Evolutionary conservation across 2,113 vertebrate species (phyloP).

Genomic region (Ginglymostoma cirratum): DNA sequence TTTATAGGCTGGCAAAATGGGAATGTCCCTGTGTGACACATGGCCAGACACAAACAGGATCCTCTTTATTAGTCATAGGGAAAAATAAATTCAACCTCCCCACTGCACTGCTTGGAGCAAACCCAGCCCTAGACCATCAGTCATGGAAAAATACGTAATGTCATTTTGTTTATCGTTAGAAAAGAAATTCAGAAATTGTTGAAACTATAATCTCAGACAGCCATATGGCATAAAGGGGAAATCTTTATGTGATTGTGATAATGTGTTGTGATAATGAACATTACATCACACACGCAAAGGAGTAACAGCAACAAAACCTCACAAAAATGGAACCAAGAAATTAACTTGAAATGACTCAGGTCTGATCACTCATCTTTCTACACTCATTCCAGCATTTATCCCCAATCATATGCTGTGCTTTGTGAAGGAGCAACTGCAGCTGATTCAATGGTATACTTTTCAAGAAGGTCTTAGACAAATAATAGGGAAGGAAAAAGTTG

Average conservation of each 20-base stretch:
- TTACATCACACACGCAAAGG: background rate
- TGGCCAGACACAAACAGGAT: background rate
- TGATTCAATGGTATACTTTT: background rate
- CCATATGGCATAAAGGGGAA: background rate
- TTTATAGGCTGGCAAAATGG: background rate
- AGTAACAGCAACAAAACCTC: background rate
- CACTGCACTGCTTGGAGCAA: background rate
- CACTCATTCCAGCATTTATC: too few species aligned
- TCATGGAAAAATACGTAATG: background rate
- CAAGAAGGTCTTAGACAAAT: background rate
- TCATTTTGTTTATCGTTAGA: background rate
- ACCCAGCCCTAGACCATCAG: background rate
- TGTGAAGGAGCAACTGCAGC: background rate
- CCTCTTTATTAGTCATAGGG: background rate
- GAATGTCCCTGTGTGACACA: background rate
- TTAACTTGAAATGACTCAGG: background rate
- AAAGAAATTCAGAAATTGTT: background rate
- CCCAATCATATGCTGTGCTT: background rate
- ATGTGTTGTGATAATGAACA: background rate
- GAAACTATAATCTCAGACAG: background rate
- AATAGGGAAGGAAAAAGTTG: background rate
- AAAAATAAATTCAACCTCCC: background rate
- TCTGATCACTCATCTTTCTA: background rate
- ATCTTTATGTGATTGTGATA: too few species aligned
- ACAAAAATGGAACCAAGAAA: background rate